Evolutionary conservation across 2,888 invertebrate genomes (phyloP).

Genomic region (Epistrophe eligans): DNA sequence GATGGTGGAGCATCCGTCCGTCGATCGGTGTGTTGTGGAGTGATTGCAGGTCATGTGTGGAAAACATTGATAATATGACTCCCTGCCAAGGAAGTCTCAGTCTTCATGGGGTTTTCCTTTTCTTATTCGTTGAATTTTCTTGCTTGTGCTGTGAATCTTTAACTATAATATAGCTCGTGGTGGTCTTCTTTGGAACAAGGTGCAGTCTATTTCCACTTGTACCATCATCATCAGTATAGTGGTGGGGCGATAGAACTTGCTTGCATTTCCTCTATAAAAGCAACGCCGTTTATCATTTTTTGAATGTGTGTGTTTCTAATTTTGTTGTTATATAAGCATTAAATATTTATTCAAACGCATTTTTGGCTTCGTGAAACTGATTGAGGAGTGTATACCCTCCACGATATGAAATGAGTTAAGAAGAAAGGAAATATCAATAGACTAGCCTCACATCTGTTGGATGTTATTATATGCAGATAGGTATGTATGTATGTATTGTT

Average conservation of each 20-base stretch:
- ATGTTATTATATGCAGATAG: constrained; percentile 37
- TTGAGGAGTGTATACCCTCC: constrained; percentile 43
- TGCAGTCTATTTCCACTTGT: constrained; percentile 24
- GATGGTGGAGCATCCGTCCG: neutral
- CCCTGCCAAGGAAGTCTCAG: constrained; percentile 23
- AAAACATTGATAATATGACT: constrained; percentile 49
- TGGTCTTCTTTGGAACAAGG: constrained; percentile 46
- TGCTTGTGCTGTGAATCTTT: constrained; percentile 11
- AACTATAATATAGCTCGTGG: constrained; percentile 39
- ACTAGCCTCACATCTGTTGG: constrained; percentile 64
- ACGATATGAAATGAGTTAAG: constrained; percentile 1
- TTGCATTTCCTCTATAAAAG: constrained; percentile 35
- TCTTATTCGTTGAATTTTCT: constrained; percentile 14
- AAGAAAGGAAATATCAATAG: constrained; percentile 64
- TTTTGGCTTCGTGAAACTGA: constrained; percentile 55
- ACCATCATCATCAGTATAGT: neutral
- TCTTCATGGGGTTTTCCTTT: constrained; percentile 45
- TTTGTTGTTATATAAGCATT: constrained; percentile 60
- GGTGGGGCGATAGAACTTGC: constrained; percentile 44
- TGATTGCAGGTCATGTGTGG: constrained; percentile 70
- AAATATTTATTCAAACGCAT: constrained; percentile 71
- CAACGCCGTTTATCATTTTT: constrained; percentile 18
- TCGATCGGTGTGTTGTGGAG: constrained; percentile 17
- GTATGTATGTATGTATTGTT: constrained; percentile 22
- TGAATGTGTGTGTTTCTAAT: constrained; percentile 33